phyloP scores from a whole-genome alignment of 2,888 invertebrate species.

The Sepiola atlantica region DNA sequence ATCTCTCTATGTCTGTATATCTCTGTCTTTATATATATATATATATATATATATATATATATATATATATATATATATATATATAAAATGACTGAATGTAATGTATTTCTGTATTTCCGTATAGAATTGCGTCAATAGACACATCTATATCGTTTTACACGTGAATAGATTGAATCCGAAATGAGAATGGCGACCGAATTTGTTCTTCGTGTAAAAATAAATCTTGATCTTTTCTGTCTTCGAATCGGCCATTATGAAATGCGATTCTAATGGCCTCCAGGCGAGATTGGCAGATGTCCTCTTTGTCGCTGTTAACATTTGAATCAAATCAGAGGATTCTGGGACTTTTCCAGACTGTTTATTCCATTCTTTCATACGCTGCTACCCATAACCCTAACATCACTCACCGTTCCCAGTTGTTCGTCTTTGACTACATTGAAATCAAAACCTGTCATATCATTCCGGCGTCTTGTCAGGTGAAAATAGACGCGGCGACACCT shows the following conservation, averaged over 20 bases:
- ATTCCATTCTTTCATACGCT: not conserved
- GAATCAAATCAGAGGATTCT: not conserved
- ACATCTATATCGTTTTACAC: not conserved
- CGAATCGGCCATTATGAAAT: not conserved
- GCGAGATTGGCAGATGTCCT: slow-evolving; percentile 9
- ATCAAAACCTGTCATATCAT: too few relatives aligned
- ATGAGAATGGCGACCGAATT: not conserved
- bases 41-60: not conserved
- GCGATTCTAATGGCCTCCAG: slow-evolving; percentile 20
- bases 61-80: not conserved
- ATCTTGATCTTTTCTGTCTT: slow-evolving; percentile 4
- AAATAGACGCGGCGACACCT: too few relatives aligned
- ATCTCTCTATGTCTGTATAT: not conserved
- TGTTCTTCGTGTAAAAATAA: not conserved
- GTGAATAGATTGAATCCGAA: not conserved
- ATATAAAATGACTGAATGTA: too few relatives aligned
- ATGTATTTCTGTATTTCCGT: not conserved
- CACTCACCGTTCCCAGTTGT: too few relatives aligned
- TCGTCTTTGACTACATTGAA: too few relatives aligned
- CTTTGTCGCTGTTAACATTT: slow-evolving; percentile 12
- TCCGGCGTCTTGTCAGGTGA: too few relatives aligned
- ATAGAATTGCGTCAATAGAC: not conserved
- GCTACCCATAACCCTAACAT: not conserved
- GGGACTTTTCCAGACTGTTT: slow-evolving; percentile 1
- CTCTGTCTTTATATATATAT: not conserved